phyloP scores from a whole-genome alignment of 2,113 vertebrate genomes.

The Tricholaema leucomelas region DNA sequence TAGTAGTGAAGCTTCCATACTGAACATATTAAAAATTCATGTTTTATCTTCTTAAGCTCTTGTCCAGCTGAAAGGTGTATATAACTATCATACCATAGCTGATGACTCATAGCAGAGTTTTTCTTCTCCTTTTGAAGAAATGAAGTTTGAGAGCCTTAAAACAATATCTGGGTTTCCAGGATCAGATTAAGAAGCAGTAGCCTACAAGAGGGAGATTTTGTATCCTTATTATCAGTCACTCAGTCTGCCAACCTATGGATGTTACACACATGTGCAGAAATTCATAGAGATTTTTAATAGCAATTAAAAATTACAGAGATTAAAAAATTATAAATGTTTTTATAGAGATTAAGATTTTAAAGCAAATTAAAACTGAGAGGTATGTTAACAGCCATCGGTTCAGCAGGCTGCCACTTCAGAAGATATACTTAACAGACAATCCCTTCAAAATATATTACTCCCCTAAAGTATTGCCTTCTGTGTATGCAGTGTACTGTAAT shows the following conservation, averaged over 20 bases:
- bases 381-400: neutral
- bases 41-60: neutral
- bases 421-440: neutral
- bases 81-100: neutral
- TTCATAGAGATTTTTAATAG: neutral
- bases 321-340: neutral
- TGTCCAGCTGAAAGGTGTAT: neutral
- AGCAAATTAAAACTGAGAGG: neutral
- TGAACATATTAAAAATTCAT: neutral
- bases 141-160: neutral
- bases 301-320: neutral
- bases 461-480: neutral
- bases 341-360: neutral
- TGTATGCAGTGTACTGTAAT: neutral
- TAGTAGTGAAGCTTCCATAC: neutral
- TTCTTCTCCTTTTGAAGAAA: neutral
- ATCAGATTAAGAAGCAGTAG: neutral
- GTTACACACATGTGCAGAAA: accelerated
- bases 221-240: neutral
- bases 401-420: neutral
- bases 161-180: neutral
- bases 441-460: neutral
- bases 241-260: neutral
- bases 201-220: neutral
- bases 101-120: neutral